Evolutionary conservation across 2,888 invertebrate species (phyloP), one percentile per base, ranked within the genome.

Genomic region (Rhodophaea formosa): DNA sequence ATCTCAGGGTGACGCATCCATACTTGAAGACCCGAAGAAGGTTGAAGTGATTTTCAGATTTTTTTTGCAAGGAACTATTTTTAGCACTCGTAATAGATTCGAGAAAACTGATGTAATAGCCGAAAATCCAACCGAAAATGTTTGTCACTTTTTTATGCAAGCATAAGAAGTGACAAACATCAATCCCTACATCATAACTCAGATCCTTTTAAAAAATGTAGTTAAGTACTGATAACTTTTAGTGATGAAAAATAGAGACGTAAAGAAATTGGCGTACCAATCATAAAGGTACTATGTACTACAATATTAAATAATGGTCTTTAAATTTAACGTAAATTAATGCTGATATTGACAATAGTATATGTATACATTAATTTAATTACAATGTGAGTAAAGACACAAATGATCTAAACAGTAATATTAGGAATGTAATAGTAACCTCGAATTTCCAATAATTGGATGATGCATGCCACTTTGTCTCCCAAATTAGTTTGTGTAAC

Each of bases 1-100:
- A 61, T 63, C 54, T 51, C 55, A 55, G 49, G 44, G 42, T 60
- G 62, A 63, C 62, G 60, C 59, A 53, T 53, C 39, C 10, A 10
- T 39, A 12, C 2, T 39, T 39, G 39, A 10, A 39, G n/a, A 39
- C n/a, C 39, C n/a, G 12, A 39, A 39, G n/a, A 39, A 39, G 39
- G 39, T 39, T 39, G 39, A 12, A 39, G 39, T 39, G 39, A 39
- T 39, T 39, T 12, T 12, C 12, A 6, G 1, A 12, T 39, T 39
- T 39, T 39, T 12, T n/a, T 12, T 39, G 3, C 3, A 7, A 23
- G 5, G 8, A 39, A 39, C 39, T 12, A 10, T 39, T 39, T 39
- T 39, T 39, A n/a, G 39, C 39, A 39, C 39, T 12, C 10, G 6
- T 39, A 39, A 39, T 39, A 3, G 39, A 10, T n/a, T 39, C 12